Evolutionary conservation across 2,797 vertebrate genomes (phyloP), one percentile per base, ranked within the genome.

Genomic region (Manis javanica): DNA sequence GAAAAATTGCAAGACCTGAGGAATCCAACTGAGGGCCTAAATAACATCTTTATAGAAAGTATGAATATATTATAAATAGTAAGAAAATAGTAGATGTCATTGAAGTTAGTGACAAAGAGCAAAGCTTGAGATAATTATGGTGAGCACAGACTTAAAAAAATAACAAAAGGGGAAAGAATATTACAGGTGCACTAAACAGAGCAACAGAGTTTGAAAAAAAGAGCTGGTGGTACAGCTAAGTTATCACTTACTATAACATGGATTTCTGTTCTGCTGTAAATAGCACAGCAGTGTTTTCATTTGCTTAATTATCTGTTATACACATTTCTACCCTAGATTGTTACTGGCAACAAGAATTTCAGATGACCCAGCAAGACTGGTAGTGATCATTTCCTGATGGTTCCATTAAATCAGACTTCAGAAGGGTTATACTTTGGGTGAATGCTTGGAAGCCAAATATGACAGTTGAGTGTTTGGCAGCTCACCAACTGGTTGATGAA

Each of bases 391-490:
- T 90, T 90, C 13, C 71, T 88, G 51, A n/a, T 90, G 68, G 31
- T 7, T 64, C 26, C 31, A 61, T 92, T 83, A 94, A 51, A 83
- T 59, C 61, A 89, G 79, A 72, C 59, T 92, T 95, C 46, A 72
- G 74, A 77, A 91, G 85, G 46, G 18, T 87, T 79, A n/a, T 23
- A 69, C n/a, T 95, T 81, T 53, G 63, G 29, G 81, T 77, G 75
- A 94, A 15, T 90, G 39, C 49, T 96, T 83, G 86, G 59, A 88
- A 96, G 59, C 39, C 64, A 95, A 74, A 85, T 82, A 68, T 37
- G 57, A 71, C 42, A 78, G 66, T 61, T 82, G 72, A 96, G 57
- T 85, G 57, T 93, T 92, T 97, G 96, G 95, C 94, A 92, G 26
- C 53, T 84, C 81, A 92, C 88, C 95, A 96, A 39, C 19, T 14